Evolutionary conservation across 2,888 invertebrate species (phyloP).

Genomic region (Vannuccia rotundouncinata): DNA sequence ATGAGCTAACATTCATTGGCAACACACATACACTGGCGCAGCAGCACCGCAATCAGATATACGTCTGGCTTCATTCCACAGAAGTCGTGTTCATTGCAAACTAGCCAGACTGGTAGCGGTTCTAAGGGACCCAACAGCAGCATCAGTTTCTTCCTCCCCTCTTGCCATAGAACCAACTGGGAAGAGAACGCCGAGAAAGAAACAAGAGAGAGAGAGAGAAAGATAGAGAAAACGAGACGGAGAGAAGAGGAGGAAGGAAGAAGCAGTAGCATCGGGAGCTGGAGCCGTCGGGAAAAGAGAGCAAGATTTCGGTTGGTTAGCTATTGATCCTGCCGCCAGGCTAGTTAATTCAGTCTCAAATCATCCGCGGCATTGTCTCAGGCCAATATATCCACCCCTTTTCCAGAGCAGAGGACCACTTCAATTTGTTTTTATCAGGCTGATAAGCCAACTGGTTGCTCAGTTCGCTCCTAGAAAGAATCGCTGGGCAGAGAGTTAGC

Average conservation of each 20-base stretch:
- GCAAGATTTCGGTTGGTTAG: conserved; percentile 9
- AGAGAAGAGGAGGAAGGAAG: not conserved
- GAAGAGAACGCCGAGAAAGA: no score
- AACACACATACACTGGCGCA: no score
- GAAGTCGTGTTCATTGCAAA: no score
- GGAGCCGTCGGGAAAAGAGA: not conserved
- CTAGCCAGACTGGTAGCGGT: no score
- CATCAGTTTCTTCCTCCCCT: no score
- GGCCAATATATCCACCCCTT: conserved; percentile 11
- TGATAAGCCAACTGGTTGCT: not conserved
- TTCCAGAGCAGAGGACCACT: conserved; percentile 1
- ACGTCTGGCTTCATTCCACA: no score
- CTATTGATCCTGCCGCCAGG: conserved; percentile 24
- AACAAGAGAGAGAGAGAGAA: not conserved
- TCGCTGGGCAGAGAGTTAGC: not conserved
- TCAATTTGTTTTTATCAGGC: conserved; percentile 16
- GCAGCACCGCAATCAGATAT: no score
- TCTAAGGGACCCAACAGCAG: no score
- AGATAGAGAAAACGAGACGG: not conserved
- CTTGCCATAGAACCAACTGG: no score
- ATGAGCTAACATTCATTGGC: no score
- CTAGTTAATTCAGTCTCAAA: conserved; percentile 7
- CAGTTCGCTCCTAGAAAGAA: not conserved
- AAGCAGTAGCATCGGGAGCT: not conserved
- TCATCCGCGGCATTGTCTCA: conserved; percentile 20